These are phyloP conservation scores for Pelagia noctiluca DNA, from an alignment of 30 jellyfish, hydroid and myxozoan genomes.

Conservation along the genomic window DNA sequence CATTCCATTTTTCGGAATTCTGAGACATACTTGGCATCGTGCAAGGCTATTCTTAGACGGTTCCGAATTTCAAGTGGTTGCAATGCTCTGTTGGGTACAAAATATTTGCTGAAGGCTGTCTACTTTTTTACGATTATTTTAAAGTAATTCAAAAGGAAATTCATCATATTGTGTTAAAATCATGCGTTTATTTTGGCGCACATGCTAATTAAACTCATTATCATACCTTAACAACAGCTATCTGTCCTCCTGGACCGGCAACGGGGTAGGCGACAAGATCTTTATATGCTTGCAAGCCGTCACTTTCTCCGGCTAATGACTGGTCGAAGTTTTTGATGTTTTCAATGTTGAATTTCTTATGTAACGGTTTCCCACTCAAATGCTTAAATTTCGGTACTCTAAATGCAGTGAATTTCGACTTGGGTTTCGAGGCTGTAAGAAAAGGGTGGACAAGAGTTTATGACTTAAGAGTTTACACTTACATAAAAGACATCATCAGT, in stretches of 20 bases:
- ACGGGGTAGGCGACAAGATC: slow-evolving; percentile 88
- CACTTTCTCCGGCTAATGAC: slow-evolving; percentile 89
- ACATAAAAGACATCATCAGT: no score
- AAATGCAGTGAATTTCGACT: slow-evolving; percentile 67
- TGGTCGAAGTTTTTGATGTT: slow-evolving; percentile 79
- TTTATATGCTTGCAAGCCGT: slow-evolving; percentile 82
- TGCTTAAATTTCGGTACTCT: slow-evolving; percentile 86
- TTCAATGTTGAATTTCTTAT: slow-evolving; percentile 79
- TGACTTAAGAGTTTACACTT: no score
- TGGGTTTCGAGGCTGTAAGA: background rate
- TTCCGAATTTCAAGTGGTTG: no score
- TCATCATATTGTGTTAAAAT: background rate
- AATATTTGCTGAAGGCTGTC: no score
- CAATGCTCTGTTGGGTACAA: no score
- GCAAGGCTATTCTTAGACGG: no score
- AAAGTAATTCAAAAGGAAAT: background rate
- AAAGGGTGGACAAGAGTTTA: no score
- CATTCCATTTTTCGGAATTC: no score
- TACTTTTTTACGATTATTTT: no score
- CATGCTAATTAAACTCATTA: background rate
- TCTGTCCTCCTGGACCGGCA: slow-evolving; percentile 97
- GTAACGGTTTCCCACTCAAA: slow-evolving; percentile 76
- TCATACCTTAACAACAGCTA: slow-evolving; percentile 90
- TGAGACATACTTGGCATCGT: no score
- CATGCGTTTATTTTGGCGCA: no score